A percentile compares a stretch with the other conserved stretches of the same genome.
phyloP scores from a whole-genome alignment of 1,140 invertebrate genomes.

The Nasonia giraulti region DNA sequence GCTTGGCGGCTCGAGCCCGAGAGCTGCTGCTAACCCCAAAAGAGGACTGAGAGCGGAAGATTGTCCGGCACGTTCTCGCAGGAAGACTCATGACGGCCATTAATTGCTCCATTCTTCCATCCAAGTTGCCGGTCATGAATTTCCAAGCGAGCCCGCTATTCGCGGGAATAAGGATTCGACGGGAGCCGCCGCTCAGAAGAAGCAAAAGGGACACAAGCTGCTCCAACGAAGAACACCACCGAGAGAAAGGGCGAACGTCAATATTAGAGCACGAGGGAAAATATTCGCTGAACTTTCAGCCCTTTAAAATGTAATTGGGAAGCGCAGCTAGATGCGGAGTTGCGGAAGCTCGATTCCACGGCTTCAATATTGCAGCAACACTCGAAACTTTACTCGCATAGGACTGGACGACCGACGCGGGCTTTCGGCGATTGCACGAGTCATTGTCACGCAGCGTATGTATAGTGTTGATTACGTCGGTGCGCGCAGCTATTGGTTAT shows the following conservation, averaged over 20 bases:
- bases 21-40: neutral
- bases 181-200: constrained; percentile 23
- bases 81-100: constrained; percentile 60
- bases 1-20: constrained; percentile 38
- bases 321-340: neutral
- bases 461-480: too few relatives aligned
- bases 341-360: neutral
- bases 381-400: neutral
- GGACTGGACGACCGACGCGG: too few relatives aligned
- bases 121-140: constrained; percentile 58
- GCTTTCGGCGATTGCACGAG: too few relatives aligned
- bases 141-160: constrained; percentile 60
- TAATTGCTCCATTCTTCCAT: constrained; percentile 64
- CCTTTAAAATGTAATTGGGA: constrained; percentile 49
- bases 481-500: too few relatives aligned
- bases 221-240: neutral
- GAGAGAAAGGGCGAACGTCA: neutral
- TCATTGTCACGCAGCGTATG: too few relatives aligned
- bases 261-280: constrained; percentile 9
- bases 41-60: constrained; percentile 44
- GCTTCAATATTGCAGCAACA: neutral
- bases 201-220: neutral
- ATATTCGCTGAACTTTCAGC: constrained; percentile 49
- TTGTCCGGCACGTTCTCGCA: constrained; percentile 55
- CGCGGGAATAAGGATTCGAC: constrained; percentile 43